Percentiles rank a stretch among this genome's conserved stretches.
These are phyloP conservation scores for Lasiurus cinereus DNA, from an alignment of 2,113 vertebrate genomes.

Conservation along the genomic window DNA sequence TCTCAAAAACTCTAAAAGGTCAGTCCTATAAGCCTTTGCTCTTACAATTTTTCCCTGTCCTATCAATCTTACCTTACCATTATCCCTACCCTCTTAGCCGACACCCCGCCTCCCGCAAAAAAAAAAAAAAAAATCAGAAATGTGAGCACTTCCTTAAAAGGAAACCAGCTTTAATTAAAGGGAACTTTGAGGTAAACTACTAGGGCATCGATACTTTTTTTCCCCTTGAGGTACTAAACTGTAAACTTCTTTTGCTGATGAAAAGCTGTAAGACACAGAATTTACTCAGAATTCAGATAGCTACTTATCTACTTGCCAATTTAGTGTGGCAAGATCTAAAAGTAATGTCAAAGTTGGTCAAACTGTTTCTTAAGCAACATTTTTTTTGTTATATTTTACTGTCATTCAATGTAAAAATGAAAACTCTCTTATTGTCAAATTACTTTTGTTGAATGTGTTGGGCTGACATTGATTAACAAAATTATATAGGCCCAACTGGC, in stretches of 20 bases:
- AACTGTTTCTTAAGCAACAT: slow-evolving; percentile 16
- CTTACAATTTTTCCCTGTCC: background rate
- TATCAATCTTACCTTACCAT: background rate
- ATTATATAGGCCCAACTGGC: background rate
- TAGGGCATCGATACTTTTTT: background rate
- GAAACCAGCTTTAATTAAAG: slow-evolving; percentile 19
- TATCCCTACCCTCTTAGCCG: background rate
- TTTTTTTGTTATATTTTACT: background rate
- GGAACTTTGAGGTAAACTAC: background rate
- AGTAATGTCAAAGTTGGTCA: background rate
- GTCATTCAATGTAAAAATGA: slow-evolving; percentile 3
- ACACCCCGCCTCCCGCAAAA: no score
- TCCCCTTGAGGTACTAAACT: background rate
- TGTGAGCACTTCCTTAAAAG: background rate
- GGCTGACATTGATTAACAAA: background rate
- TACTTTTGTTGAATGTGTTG: background rate
- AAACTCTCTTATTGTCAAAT: background rate
- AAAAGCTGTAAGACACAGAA: background rate
- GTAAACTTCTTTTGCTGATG: slow-evolving; percentile 15
- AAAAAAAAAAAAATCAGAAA: background rate
- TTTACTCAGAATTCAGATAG: slow-evolving; percentile 12
- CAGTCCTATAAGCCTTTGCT: background rate
- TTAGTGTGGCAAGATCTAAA: slow-evolving; percentile 21
- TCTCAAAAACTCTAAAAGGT: background rate
- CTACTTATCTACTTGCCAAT: background rate